Conservation (phyloP, 2,888 invertebrate genomes). For the Boloria selene region DNA sequence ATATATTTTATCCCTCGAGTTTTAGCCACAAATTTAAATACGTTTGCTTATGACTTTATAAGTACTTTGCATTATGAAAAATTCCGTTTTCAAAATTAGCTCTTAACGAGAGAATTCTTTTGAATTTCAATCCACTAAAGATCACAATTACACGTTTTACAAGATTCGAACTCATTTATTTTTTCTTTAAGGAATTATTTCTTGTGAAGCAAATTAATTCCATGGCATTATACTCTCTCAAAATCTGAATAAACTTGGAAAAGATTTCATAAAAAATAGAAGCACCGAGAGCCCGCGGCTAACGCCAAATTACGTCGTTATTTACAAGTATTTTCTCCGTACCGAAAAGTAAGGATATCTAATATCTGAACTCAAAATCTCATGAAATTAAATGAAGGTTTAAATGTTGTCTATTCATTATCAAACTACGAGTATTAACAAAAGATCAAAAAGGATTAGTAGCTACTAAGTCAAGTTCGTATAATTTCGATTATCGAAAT, state of each 20-base stretch:
- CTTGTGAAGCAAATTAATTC: conserved; percentile 76
- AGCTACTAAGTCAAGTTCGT: not conserved
- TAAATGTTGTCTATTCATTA: conserved; percentile 22
- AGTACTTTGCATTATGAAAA: conserved; percentile 40
- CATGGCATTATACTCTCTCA: conserved; percentile 75
- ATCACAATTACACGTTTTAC: conserved; percentile 72
- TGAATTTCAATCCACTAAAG: conserved; percentile 68
- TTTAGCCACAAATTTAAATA: conserved; percentile 29
- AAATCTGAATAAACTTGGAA: conserved; percentile 77
- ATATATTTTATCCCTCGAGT: conserved; percentile 17
- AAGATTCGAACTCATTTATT: conserved; percentile 74
- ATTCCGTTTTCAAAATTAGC: conserved; percentile 52
- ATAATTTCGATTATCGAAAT: too few species aligned
- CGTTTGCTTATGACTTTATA: conserved; percentile 27
- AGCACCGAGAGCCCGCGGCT: conserved; percentile 68
- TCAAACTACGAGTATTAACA: not conserved
- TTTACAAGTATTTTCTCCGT: conserved; percentile 68
- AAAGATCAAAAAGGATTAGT: not conserved
- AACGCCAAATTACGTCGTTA: conserved; percentile 77
- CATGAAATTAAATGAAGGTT: conserved; percentile 35
- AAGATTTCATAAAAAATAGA: conserved; percentile 75
- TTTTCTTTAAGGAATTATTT: conserved; percentile 68
- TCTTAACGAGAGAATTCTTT: conserved; percentile 53
- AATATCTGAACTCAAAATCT: conserved; percentile 32
- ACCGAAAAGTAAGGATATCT: conserved; percentile 36